Percentiles rank a stretch among this genome's conserved stretches.
phyloP scores from a whole-genome alignment of 2,113 vertebrate species.

The Phocoena phocoena region DNA sequence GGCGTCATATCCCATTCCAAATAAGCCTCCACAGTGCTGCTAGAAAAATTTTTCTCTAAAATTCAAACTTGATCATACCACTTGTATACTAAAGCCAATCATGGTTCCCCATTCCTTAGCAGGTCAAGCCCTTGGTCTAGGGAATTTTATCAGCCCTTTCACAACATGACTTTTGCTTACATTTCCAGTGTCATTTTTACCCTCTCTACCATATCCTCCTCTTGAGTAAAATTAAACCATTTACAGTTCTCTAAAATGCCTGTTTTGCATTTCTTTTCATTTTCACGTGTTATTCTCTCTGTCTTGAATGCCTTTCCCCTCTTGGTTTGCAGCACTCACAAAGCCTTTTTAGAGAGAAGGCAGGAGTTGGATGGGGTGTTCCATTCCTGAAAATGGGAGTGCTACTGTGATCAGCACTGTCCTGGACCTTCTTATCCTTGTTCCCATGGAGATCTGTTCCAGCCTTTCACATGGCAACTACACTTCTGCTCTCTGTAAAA shows the following conservation, averaged over 20 bases:
- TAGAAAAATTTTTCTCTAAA: slow-evolving; percentile 5
- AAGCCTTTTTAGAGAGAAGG: neutral
- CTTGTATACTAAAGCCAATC: neutral
- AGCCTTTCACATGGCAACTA: neutral
- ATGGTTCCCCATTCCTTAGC: neutral
- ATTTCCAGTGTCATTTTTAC: neutral
- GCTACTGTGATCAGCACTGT: neutral
- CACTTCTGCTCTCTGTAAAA: neutral
- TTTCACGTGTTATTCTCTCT: neutral
- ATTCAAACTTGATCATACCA: neutral
- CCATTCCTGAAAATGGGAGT: neutral
- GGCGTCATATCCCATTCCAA: neutral
- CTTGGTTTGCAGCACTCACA: neutral
- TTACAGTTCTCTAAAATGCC: neutral
- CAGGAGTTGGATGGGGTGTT: neutral
- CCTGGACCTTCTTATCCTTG: neutral
- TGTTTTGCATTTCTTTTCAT: neutral
- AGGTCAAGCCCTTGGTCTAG: neutral
- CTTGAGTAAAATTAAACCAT: neutral
- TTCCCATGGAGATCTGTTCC: neutral
- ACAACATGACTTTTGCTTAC: neutral
- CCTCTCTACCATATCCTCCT: neutral
- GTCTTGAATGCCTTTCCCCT: neutral
- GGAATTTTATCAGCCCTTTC: neutral
- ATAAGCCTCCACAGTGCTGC: neutral